These are phyloP conservation scores for Acleris literana DNA, from an alignment of 2,888 invertebrate genomes.

Conservation along the genomic window DNA sequence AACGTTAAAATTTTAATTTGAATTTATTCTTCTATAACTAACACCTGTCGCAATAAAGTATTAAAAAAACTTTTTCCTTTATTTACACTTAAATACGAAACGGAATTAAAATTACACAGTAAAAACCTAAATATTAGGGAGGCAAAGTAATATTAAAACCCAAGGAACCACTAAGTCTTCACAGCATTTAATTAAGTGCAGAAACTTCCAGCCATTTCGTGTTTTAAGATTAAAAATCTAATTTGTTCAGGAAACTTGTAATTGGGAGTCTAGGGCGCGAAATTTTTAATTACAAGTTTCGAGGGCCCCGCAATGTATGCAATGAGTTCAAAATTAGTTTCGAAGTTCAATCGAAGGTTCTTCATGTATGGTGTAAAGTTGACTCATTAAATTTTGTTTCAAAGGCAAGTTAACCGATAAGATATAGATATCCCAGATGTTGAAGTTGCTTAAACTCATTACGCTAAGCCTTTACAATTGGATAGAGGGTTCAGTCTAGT, in stretches of 20 bases:
- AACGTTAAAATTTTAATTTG: too few species aligned
- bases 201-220: slow-evolving; percentile 28
- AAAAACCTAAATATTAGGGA: neutral
- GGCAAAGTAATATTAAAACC: slow-evolving; percentile 20
- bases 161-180: slow-evolving; percentile 26
- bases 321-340: slow-evolving; percentile 35
- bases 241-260: slow-evolving; percentile 33
- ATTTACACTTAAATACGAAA: neutral
- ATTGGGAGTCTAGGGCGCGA: slow-evolving; percentile 27
- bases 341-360: slow-evolving; percentile 34
- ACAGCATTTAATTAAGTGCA: slow-evolving; percentile 31
- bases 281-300: slow-evolving; percentile 32
- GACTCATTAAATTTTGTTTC: slow-evolving; percentile 35
- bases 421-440: slow-evolving; percentile 14
- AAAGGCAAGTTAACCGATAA: slow-evolving; percentile 27
- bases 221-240: slow-evolving; percentile 34
- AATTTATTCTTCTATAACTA: too few species aligned
- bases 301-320: slow-evolving; percentile 32
- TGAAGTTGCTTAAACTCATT: slow-evolving; percentile 29
- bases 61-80: neutral
- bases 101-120: neutral
- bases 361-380: slow-evolving; percentile 25
- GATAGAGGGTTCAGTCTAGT: neutral
- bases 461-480: slow-evolving; percentile 22
- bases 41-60: too few species aligned